These are phyloP conservation scores for Palythoa caribaeorum DNA, from an alignment of 92 coral and sea anemone genomes.

Conservation along the genomic window DNA sequence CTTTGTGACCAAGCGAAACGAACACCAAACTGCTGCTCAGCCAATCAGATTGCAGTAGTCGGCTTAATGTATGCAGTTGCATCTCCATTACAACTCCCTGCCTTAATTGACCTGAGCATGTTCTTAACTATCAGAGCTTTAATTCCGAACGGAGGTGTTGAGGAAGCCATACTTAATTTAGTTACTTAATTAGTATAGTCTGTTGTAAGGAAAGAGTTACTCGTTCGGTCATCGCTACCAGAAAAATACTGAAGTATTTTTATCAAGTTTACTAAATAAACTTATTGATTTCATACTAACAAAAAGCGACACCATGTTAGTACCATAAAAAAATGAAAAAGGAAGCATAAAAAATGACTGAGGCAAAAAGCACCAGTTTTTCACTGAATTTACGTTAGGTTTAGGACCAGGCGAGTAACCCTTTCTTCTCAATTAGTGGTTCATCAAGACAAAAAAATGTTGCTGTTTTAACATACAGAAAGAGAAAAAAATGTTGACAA, in stretches of 20 bases:
- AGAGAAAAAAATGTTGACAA: not conserved
- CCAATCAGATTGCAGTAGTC: too few species aligned
- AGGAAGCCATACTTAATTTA: not conserved
- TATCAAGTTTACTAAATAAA: not conserved
- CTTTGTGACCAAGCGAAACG: too few species aligned
- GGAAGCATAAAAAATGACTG: not conserved
- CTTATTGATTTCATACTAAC: too few species aligned
- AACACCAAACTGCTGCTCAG: too few species aligned
- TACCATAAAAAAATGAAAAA: not conserved
- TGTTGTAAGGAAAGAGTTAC: slow-evolving; percentile 2
- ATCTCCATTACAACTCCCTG: too few species aligned
- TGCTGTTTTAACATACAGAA: not conserved
- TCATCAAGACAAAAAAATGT: not conserved
- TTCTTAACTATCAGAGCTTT: too few species aligned
- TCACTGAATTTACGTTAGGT: not conserved
- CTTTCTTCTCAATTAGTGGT: slow-evolving; percentile 2
- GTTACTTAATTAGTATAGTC: not conserved
- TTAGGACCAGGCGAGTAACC: slow-evolving; percentile 52
- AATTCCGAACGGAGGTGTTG: not conserved
- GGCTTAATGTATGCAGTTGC: too few species aligned
- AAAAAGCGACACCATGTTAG: not conserved
- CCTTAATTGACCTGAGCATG: too few species aligned
- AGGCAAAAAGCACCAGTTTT: not conserved
- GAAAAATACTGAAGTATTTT: too few species aligned
- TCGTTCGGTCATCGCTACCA: slow-evolving; percentile 23